These are phyloP conservation scores for Thunnus thynnus DNA, from an alignment of 2,113 vertebrate genomes.

Conservation along the genomic window DNA sequence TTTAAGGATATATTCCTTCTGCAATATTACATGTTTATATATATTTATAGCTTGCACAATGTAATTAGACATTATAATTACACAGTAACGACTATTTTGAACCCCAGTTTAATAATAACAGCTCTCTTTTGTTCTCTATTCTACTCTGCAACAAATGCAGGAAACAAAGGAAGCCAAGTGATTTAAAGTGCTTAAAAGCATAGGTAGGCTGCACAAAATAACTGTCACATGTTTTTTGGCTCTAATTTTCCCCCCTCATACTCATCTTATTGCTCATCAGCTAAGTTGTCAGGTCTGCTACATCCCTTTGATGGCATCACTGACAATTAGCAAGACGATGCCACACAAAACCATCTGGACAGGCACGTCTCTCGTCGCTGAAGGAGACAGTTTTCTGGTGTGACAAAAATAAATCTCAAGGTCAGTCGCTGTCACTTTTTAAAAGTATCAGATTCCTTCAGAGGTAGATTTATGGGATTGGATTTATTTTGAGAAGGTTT, in stretches of 20 bases:
- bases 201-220: slow-evolving; percentile 70
- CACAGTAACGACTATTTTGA: slow-evolving; percentile 46
- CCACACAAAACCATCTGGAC: slow-evolving; percentile 89
- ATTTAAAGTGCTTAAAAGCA: slow-evolving; percentile 71
- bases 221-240: slow-evolving; percentile 75
- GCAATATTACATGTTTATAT: slow-evolving; percentile 18
- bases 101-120: slow-evolving; percentile 51
- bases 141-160: slow-evolving; percentile 43
- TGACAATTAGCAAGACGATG: slow-evolving; percentile 89
- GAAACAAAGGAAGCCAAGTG: slow-evolving; percentile 63
- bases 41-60: slow-evolving; percentile 48
- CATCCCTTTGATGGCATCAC: slow-evolving; percentile 87
- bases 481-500: slow-evolving; percentile 82
- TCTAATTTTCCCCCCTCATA: slow-evolving; percentile 71
- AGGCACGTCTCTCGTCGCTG: slow-evolving; percentile 85
- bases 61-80: slow-evolving; percentile 62
- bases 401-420: slow-evolving; percentile 88
- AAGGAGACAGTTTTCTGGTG: slow-evolving; percentile 83
- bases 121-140: slow-evolving; percentile 36
- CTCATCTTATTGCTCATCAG: slow-evolving; percentile 85
- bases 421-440: slow-evolving; percentile 85
- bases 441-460: slow-evolving; percentile 80
- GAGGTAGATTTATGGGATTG: slow-evolving; percentile 81
- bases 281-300: slow-evolving; percentile 86
- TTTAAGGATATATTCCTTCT: slow-evolving; percentile 13